Evolutionary conservation across 2,888 invertebrate species (phyloP).

Genomic region (Lycophotia porphyrea): DNA sequence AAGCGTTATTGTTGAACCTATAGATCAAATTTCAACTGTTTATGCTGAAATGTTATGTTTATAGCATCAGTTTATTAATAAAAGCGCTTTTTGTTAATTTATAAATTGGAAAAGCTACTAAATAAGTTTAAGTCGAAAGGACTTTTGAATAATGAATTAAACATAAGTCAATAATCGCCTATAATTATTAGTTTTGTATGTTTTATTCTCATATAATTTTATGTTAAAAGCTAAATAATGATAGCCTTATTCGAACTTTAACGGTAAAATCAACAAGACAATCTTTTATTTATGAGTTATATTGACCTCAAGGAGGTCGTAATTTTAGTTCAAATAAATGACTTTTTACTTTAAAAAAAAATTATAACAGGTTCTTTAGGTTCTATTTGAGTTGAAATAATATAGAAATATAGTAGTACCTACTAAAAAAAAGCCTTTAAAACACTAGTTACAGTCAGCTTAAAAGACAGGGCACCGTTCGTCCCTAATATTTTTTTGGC

Average conservation of each 20-base stretch:
- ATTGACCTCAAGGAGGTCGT: background rate
- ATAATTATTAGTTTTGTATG: background rate
- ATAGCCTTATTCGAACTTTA: background rate
- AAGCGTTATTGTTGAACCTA: conserved; percentile 23
- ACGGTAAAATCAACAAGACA: conserved; percentile 4
- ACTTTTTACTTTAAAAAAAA: background rate
- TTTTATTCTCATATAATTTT: conserved; percentile 1
- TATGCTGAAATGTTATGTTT: conserved; percentile 23
- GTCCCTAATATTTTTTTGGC: background rate
- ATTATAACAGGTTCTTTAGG: accelerated
- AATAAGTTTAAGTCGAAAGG: background rate
- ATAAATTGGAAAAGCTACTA: background rate
- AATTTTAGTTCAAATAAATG: background rate
- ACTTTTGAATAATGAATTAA: background rate
- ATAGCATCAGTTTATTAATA: conserved; percentile 16
- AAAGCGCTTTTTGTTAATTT: background rate
- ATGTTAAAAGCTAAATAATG: conserved; percentile 17
- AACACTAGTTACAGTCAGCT: background rate
- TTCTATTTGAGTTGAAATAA: background rate
- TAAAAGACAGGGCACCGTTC: background rate
- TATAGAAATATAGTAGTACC: background rate
- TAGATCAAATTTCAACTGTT: conserved; percentile 19
- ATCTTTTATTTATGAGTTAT: conserved; percentile 2
- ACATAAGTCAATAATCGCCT: background rate
- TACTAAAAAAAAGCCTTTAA: background rate